Evolutionary conservation across 2,113 vertebrate genomes (phyloP), one percentile per base, ranked within the genome.

Genomic region (Malaclemys terrapin): DNA sequence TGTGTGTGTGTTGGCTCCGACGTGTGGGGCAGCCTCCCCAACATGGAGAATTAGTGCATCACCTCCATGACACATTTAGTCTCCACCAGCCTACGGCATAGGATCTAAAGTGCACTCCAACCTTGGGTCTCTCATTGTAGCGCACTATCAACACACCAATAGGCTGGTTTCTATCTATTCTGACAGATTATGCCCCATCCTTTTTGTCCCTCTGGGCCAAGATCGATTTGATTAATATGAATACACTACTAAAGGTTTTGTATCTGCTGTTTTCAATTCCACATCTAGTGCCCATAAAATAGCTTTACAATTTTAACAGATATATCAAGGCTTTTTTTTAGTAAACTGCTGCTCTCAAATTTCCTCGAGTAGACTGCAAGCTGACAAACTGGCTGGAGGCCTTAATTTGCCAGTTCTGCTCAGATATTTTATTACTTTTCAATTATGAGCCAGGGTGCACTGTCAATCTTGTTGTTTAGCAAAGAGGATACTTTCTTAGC

Each of bases 331-430:
- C 96, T 97, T 97, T 96, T 83, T 78, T 84, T 78, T 59, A 97
- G 96, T 57, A 89, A 97, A 88, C 96, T 96, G 94, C 95, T 96
- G 96, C 95, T 97, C 95, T 97, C 69, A 35, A 1, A 94, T 95
- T 98, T 96, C 95, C 96, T 75, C 0, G 90, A 96, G 96, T 96
- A 97, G 96, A 95, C 97, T 98, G 97, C 91, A 97, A 97, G 96
- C 97, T 98, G 98, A 98, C 97, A 97, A 96, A 97, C 91, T 91
- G 96, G 97, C 97, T 97, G 42, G 95, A 96, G 97, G 96, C 95
- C 88, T 98, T 95, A 83, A 96, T 98, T 97, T 97, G 96, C 97
- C 98, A 98, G 97, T 92, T 97, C 94, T 80, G 89, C 97, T 98
- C 91, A 92, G 95, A 96, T 95, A 95, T 96, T 97, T 97, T 96